Base-by-base conservation (phyloP, 1,140 invertebrate genomes). In the Atta cephalotes region DNA sequence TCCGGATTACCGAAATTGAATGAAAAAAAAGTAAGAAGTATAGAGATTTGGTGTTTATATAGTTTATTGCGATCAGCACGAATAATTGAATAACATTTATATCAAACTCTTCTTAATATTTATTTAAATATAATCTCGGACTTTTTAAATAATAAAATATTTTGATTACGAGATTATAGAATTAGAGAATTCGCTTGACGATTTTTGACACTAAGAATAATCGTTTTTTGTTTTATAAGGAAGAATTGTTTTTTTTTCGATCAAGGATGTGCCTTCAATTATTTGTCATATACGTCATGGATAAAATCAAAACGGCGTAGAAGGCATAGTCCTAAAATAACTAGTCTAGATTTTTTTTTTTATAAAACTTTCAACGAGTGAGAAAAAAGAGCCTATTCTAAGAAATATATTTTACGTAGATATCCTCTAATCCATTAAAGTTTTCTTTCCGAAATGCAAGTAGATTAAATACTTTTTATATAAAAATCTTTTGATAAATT, bases 251-350 rank as follows among this genome's bases (percentile, higher is more conserved):
- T 77, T 88, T 89, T 70, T 89, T 78, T 89, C 84, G 72, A 90
- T 92, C 84, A 87, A 82, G 87, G 89, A 89, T 66, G 90, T 92
- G 92, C 92, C 91, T 92, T 92, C 88, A 65, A 82, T 87, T 88
- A 88, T 49, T 85, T n/a, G 31, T 76, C 21, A 78, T 70, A 39
- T 79, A 39, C 45, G n/a, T 78, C 68, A 21, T 65, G 14, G 56
- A 82, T 49, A 45, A 56, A 87, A 77, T 60, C 63, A 56, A 71
- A 58, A 81, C 70, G 21, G 18, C 82, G 14, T 63, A 21, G 72
- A 79, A 68, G 79, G 63, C 35, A 79, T 78, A 66, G 62, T 84
- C 53, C 49, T 53, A n/a, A 53, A 51, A 53, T 56, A 10, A 39
- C 18, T 68, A 65, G 65, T 39, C 28, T 81, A 63, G n/a, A 49